These are phyloP conservation scores for Dynastes maya DNA, from an alignment of 2,888 invertebrate species.

Conservation along the genomic window DNA sequence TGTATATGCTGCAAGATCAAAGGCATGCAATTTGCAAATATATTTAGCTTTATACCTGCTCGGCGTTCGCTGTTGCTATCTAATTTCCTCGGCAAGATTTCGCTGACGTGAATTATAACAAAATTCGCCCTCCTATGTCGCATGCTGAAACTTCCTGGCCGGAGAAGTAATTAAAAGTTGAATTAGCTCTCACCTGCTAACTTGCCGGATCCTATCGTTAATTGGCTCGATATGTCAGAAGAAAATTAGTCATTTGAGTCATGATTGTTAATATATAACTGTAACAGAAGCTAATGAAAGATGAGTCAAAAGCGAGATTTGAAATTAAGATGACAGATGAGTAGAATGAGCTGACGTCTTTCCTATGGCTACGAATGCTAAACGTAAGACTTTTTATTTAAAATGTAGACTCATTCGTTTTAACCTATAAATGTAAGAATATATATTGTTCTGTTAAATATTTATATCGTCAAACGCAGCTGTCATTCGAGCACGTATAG, in stretches of 20 bases:
- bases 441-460: too few species aligned
- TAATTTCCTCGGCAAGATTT: slow-evolving; percentile 12
- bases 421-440: too few species aligned
- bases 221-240: slow-evolving; percentile 1
- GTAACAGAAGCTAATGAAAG: neutral
- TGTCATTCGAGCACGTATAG: too few species aligned
- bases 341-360: neutral
- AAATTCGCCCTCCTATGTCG: slow-evolving; percentile 5
- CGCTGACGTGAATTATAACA: slow-evolving; percentile 18
- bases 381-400: too few species aligned
- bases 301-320: neutral
- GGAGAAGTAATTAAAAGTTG: slow-evolving; percentile 22
- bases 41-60: slow-evolving; percentile 13
- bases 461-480: too few species aligned
- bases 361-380: neutral
- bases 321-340: neutral
- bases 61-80: neutral
- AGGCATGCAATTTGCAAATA: slow-evolving; percentile 6
- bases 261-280: neutral
- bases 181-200: slow-evolving; percentile 6
- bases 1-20: slow-evolving; percentile 4
- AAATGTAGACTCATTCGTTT: too few species aligned
- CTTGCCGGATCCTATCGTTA: slow-evolving; percentile 9
- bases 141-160: neutral
- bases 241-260: slow-evolving; percentile 8